Conservation (phyloP, 2,888 invertebrate species). For the Biston stratarius region DNA sequence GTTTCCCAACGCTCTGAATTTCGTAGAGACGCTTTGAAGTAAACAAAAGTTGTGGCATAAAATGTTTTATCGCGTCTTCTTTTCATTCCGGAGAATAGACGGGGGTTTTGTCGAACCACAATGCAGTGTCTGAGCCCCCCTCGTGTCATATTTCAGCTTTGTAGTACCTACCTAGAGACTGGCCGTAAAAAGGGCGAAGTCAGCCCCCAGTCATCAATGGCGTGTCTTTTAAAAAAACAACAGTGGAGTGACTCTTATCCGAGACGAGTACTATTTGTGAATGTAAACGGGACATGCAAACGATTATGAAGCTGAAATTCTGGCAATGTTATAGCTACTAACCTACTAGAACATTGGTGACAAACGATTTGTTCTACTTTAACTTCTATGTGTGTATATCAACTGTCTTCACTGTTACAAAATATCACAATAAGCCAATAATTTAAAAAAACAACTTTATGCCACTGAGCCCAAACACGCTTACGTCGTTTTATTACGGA, state of each 20-base stretch:
- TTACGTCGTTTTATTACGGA: no score
- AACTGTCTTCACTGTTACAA: no score
- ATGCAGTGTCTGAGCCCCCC: constrained; percentile 57
- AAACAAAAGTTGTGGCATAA: constrained; percentile 76
- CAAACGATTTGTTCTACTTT: no score
- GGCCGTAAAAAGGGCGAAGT: constrained; percentile 72
- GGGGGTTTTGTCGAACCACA: constrained; percentile 49
- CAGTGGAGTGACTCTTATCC: constrained; percentile 36
- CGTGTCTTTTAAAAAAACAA: constrained; percentile 52
- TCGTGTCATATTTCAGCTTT: constrained; percentile 73
- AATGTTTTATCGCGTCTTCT: constrained; percentile 72
- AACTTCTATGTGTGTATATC: no score
- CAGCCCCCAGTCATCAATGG: constrained; percentile 55
- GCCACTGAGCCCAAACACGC: no score
- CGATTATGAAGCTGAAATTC: constrained; percentile 5
- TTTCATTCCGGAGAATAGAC: constrained; percentile 52
- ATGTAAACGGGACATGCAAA: constrained; percentile 28
- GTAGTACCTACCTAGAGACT: constrained; percentile 49
- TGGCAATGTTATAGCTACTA: background rate
- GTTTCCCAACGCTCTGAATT: constrained; percentile 35
- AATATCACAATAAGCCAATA: no score
- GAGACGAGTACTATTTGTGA: constrained; percentile 20
- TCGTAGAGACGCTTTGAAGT: constrained; percentile 66
- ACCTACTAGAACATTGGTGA: no score
- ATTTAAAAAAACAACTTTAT: no score